These are phyloP conservation scores for Nasonia giraulti DNA, from an alignment of 1,140 invertebrate genomes.

Conservation along the genomic window DNA sequence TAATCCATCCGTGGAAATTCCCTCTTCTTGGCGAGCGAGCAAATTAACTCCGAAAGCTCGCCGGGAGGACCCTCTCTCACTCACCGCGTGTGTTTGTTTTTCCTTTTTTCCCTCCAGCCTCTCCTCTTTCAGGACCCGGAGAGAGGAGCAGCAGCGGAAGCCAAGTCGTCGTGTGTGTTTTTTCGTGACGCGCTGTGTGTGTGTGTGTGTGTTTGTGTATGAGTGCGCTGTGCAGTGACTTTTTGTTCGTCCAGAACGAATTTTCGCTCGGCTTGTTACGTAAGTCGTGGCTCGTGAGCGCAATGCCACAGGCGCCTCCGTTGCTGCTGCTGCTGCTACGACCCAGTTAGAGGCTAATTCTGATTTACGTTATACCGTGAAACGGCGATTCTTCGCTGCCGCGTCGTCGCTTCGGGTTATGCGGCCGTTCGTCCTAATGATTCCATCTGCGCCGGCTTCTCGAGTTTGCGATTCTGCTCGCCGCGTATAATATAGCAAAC, in stretches of 20 bases:
- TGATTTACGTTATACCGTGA: conserved; percentile 3
- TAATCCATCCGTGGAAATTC: background rate
- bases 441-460: background rate
- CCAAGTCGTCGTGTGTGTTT: background rate
- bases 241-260: conserved; percentile 18
- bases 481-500: background rate
- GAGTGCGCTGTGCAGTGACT: background rate
- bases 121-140: too few species aligned
- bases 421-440: background rate
- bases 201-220: background rate
- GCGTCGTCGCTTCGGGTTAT: background rate
- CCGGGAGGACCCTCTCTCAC: background rate
- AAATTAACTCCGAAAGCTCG: conserved; percentile 35
- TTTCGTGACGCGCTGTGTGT: background rate
- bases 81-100: background rate
- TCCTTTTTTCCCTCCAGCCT: background rate
- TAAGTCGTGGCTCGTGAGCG: background rate
- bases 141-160: background rate
- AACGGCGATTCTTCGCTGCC: background rate
- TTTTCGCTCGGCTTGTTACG: conserved; percentile 11
- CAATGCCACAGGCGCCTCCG: background rate
- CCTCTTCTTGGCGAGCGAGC: background rate
- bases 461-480: background rate
- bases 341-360: conserved; percentile 32
- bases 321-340: background rate